Evolutionary conservation across 2,113 vertebrate species (phyloP).

Genomic region (Podiceps cristatus): DNA sequence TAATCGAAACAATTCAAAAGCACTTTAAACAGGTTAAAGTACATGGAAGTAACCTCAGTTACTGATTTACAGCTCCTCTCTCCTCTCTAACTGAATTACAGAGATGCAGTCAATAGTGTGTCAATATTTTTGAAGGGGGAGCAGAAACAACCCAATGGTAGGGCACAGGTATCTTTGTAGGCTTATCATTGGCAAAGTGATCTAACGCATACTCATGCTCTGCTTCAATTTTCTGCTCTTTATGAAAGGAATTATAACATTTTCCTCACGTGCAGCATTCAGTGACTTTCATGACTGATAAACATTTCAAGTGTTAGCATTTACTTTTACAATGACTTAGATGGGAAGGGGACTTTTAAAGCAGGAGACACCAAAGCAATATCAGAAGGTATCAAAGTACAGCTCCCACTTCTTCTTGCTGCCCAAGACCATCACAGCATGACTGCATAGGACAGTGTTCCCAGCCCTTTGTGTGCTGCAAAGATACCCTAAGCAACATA

Average conservation of each 20-base stretch:
- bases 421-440: too few species aligned
- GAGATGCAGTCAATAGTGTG: background rate
- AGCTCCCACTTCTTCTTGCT: background rate
- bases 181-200: background rate
- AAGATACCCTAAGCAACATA: background rate
- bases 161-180: background rate
- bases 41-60: background rate
- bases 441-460: background rate
- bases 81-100: background rate
- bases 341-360: background rate
- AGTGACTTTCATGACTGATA: background rate
- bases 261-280: background rate
- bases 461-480: background rate
- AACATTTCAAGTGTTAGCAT: background rate
- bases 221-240: background rate
- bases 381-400: background rate
- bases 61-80: background rate
- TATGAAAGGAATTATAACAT: background rate
- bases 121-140: background rate
- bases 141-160: background rate
- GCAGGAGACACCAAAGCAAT: background rate
- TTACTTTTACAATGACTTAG: background rate
- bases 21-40: background rate
- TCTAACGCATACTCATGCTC: fast-evolving
- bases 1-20: background rate